These are phyloP conservation scores for Calidris pygmaea DNA, from an alignment of 2,113 vertebrate species.

Conservation along the genomic window DNA sequence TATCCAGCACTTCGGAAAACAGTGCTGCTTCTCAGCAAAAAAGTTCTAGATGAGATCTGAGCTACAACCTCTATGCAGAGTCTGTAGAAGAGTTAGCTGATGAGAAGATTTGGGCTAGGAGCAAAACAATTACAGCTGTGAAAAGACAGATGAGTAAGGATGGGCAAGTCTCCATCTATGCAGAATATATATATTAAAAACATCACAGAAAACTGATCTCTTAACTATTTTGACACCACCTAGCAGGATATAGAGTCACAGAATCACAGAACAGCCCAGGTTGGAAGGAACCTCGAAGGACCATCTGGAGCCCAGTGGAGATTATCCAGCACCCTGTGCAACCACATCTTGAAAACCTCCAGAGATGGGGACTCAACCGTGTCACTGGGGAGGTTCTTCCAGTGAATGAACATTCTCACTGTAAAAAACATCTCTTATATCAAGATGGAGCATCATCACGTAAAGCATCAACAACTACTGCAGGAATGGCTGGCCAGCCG, in stretches of 20 bases:
- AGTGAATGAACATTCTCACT: background rate
- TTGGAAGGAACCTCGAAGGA: background rate
- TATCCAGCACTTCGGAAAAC: background rate
- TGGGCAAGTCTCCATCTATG: background rate
- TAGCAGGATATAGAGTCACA: accelerated
- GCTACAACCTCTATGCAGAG: background rate
- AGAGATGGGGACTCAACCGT: background rate
- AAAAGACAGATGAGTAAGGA: background rate
- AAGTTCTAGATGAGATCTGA: background rate
- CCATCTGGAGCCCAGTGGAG: background rate
- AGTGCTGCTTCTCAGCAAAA: background rate
- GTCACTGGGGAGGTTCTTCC: background rate
- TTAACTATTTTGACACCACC: background rate
- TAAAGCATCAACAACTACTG: background rate
- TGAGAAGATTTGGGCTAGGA: background rate
- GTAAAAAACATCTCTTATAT: background rate
- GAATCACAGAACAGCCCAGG: background rate
- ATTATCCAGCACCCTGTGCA: background rate
- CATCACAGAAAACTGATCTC: background rate
- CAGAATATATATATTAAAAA: background rate
- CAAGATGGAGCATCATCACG: background rate
- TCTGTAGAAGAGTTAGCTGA: background rate
- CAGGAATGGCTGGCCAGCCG: background rate
- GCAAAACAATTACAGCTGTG: background rate
- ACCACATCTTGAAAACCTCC: background rate